Percentiles rank a stretch among this genome's conserved stretches.
phyloP scores from a whole-genome alignment of 2,113 vertebrate genomes.

The Labeo rohita region DNA sequence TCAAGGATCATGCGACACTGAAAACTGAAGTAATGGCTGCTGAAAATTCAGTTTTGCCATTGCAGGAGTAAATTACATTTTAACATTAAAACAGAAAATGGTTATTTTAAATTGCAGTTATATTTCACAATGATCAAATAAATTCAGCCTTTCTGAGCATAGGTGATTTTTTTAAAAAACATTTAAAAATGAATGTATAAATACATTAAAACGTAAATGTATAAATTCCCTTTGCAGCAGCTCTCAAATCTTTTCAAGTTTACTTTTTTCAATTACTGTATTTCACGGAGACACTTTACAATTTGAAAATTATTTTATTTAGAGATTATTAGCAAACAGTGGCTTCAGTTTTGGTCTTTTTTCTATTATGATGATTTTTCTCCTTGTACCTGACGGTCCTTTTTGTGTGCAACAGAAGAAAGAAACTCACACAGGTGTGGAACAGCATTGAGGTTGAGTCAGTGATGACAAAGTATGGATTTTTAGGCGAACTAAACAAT shows the following conservation, averaged over 20 bases:
- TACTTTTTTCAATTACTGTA: not conserved
- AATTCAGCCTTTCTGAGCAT: not conserved
- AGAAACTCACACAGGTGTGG: not conserved
- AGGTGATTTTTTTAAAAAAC: not conserved
- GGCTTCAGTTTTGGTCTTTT: not conserved
- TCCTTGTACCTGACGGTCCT: not conserved
- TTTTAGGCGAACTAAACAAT: not conserved
- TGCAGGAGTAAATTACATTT: not conserved
- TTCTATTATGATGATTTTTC: not conserved
- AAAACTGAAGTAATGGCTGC: not conserved
- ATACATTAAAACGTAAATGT: too few relatives aligned
- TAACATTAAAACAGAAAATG: not conserved
- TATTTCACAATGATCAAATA: not conserved
- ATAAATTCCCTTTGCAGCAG: too few relatives aligned
- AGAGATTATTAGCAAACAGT: not conserved
- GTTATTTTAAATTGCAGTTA: not conserved
- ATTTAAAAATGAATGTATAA: not conserved
- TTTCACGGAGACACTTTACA: not conserved
- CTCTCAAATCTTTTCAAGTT: not conserved
- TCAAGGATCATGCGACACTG: not conserved
- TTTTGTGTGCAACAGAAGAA: not conserved
- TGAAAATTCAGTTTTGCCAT: not conserved
- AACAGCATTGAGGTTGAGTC: not conserved
- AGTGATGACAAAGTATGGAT: not conserved
- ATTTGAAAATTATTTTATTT: not conserved